These are phyloP conservation scores for Aurelia sp. DNA, from an alignment of 30 jellyfish, hydroid and myxozoan genomes.

Conservation along the genomic window DNA sequence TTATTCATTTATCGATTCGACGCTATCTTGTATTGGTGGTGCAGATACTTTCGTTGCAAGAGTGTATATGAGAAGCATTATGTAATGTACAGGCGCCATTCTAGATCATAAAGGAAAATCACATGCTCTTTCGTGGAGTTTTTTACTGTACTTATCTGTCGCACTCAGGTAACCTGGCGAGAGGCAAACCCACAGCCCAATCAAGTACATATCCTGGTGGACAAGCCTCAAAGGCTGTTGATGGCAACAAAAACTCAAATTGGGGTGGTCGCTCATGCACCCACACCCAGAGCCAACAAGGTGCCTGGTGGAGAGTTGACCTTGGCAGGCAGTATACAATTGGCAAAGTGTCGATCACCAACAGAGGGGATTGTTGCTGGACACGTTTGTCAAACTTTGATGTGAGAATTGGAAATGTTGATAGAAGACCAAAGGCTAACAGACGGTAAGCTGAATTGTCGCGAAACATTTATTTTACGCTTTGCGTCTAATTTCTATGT, in stretches of 20 bases:
- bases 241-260: slow-evolving; percentile 57
- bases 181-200: slow-evolving; percentile 65
- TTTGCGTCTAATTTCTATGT: no score
- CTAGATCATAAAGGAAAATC: no score
- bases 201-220: slow-evolving; percentile 70
- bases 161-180: slow-evolving; percentile 50
- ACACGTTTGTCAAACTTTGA: slow-evolving; percentile 59
- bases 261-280: slow-evolving; percentile 71
- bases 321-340: slow-evolving; percentile 40
- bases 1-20: no score
- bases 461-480: no score
- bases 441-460: slow-evolving; percentile 3
- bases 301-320: slow-evolving; percentile 79
- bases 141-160: not conserved
- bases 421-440: slow-evolving; percentile 58
- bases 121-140: no score
- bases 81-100: no score
- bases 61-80: no score
- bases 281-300: slow-evolving; percentile 52
- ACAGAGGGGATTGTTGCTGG: slow-evolving; percentile 73
- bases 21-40: no score
- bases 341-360: slow-evolving; percentile 50
- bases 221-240: slow-evolving; percentile 64
- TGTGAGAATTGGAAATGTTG: slow-evolving; percentile 55
- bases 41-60: no score